Conservation (phyloP, 2,113 vertebrate species). For the Camelus bactrianus region DNA sequence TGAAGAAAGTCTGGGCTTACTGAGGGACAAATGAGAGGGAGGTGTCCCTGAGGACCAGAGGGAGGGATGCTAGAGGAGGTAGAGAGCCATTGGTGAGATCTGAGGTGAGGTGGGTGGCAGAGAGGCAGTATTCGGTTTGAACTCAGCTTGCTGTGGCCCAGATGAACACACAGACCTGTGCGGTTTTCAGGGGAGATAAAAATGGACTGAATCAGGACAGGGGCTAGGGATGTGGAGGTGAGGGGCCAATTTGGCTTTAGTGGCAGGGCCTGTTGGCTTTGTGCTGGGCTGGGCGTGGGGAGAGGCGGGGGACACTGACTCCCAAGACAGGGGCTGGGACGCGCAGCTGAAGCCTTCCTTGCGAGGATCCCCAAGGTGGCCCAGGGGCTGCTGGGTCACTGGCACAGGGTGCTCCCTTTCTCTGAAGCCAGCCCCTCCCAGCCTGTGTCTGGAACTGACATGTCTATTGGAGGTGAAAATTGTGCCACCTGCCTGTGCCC, state of each 20-base stretch:
- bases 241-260: not conserved
- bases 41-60: not conserved
- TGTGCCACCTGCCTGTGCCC: slow-evolving; percentile 58
- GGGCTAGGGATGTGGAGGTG: not conserved
- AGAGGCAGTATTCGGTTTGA: not conserved
- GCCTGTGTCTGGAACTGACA: not conserved
- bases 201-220: not conserved
- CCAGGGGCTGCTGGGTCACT: not conserved
- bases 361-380: not conserved
- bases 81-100: not conserved
- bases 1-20: not conserved
- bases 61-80: not conserved
- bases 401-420: not conserved
- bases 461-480: slow-evolving; percentile 79
- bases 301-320: not conserved
- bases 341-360: fast-evolving
- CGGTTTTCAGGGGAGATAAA: not conserved
- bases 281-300: not conserved
- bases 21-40: not conserved
- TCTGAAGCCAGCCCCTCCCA: not conserved
- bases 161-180: not conserved
- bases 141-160: not conserved
- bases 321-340: not conserved
- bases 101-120: not conserved
- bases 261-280: not conserved